Evolutionary conservation across 2,113 vertebrate species (phyloP).

Genomic region (Caranx ignobilis): DNA sequence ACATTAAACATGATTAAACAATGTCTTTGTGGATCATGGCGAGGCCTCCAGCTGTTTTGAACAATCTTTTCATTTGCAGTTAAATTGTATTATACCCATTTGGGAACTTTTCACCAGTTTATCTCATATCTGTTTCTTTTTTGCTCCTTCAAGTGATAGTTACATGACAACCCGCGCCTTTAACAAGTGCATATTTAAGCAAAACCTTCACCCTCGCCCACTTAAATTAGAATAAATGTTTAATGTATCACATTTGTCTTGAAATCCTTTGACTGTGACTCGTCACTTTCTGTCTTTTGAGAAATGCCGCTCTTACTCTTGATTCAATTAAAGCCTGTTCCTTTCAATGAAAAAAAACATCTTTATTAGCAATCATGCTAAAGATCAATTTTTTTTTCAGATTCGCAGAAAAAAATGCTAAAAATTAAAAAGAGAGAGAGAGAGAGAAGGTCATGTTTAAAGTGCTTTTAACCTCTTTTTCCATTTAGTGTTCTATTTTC

Average conservation of each 20-base stretch:
- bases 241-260: slow-evolving; percentile 1
- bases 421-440: no score
- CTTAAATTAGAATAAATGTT: slow-evolving; percentile 21
- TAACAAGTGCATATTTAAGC: slow-evolving; percentile 32
- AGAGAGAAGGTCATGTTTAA: no score
- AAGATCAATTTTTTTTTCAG: neutral
- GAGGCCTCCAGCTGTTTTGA: slow-evolving; percentile 78
- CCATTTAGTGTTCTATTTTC: no score
- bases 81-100: slow-evolving; percentile 55
- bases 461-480: no score
- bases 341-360: neutral
- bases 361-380: no score
- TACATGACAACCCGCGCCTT: slow-evolving; percentile 25
- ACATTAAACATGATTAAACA: slow-evolving; percentile 82
- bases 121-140: slow-evolving; percentile 47
- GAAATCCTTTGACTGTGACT: neutral
- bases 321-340: no score
- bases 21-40: slow-evolving; percentile 66
- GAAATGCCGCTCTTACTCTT: slow-evolving; percentile 5
- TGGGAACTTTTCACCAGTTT: slow-evolving; percentile 29
- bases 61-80: slow-evolving; percentile 70
- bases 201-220: slow-evolving; percentile 22
- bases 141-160: slow-evolving; percentile 46
- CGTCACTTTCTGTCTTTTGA: neutral
- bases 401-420: no score